Base-by-base conservation (phyloP, 2,113 vertebrate genomes). In the Trematocara variabile region DNA sequence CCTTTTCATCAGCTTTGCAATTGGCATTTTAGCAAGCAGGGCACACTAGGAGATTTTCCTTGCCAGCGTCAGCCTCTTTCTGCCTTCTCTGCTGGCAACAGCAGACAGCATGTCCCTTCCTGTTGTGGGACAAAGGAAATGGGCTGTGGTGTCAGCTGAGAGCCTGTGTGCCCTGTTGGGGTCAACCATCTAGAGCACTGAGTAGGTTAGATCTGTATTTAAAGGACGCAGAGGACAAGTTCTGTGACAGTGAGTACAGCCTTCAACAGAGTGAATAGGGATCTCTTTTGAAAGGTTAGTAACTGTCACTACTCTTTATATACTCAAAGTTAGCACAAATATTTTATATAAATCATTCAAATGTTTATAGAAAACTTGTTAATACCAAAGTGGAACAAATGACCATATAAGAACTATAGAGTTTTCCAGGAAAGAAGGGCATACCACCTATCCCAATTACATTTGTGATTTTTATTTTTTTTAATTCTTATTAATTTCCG, bases 181-280 rank as follows among this genome's bases (percentile, higher is more conserved):
- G 91, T 89, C 52, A 91, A 91, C 92, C 92, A 92, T 84, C 83
- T 89, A 90, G 89, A 95, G 89, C 91, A 90, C 52, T 53, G 83
- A 83, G 87, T 88, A 93, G 90, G 68, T 50, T 92, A 93, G 87
- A 88, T 92, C 25, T 84, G 82, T 86, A 65, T 82, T 37, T 75
- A 81, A 77, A 79, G 60, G 77, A 88, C 77, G 60, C 82, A 88
- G 55, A 88, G 84, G 86, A 92, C 82, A 70, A 30, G n/a, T 65
- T 79, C 34, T 84, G 13, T 63, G 30, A 28, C 79, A 85, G 85
- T 90, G 89, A 86, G 87, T 88, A 91, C 50, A 79, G 87, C 39
- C 60, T 77, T 83, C 83, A 48, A 52, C 52, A 50, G 28, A 80
- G 48, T 83, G 75, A 75, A 78, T 54, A 46, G 81, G 70, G 78